These are phyloP conservation scores for Limonius californicus DNA, from an alignment of 1,140 invertebrate genomes.

Conservation along the genomic window DNA sequence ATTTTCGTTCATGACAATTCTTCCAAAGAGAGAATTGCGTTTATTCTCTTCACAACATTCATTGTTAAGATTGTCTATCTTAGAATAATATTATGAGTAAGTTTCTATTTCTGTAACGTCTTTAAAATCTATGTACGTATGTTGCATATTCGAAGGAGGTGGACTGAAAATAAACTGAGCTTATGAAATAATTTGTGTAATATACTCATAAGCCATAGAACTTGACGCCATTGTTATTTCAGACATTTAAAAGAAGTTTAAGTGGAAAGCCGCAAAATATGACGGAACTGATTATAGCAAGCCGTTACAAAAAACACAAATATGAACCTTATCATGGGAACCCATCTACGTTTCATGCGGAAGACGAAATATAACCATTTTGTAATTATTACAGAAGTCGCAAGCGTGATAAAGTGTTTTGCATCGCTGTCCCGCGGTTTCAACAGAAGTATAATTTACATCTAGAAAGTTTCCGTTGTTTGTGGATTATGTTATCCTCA, in stretches of 20 bases:
- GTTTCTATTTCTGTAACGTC: no score
- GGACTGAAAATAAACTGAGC: background rate
- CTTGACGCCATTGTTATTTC: conserved; percentile 2
- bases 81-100: no score
- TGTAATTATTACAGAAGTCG: conserved; percentile 4
- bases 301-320: conserved; percentile 6
- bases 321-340: background rate
- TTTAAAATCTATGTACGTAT: no score
- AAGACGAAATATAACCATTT: background rate
- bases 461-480: conserved; percentile 11
- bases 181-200: conserved; percentile 7
- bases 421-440: background rate
- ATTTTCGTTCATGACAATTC: no score
- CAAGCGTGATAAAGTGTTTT: conserved; percentile 12
- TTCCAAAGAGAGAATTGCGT: no score
- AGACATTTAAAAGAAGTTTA: background rate
- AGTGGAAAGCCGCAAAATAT: background rate
- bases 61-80: no score
- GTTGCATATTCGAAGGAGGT: no score
- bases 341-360: background rate
- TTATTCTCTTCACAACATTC: no score
- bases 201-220: background rate
- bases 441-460: background rate
- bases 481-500: background rate
- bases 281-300: conserved; percentile 9